Percentiles rank a stretch among this genome's conserved stretches.
Conservation (phyloP, 2,113 vertebrate genomes). For the Dromiciops gliroides region DNA sequence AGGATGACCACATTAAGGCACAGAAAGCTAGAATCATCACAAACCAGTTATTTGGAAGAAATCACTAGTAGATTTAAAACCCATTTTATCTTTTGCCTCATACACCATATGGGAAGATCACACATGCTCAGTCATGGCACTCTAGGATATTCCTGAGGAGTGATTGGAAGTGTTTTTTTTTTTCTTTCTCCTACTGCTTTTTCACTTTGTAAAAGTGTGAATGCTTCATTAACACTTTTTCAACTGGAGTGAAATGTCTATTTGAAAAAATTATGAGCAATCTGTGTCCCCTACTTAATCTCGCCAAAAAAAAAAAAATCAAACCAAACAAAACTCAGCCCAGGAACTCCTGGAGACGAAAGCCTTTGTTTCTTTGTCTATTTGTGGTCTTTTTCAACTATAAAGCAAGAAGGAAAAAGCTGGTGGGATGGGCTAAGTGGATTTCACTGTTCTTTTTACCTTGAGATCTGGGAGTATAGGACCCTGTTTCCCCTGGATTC, state of each 20-base stretch:
- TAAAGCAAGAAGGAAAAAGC: conserved; percentile 28
- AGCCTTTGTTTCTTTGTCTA: conserved; percentile 12
- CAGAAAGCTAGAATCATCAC: neutral
- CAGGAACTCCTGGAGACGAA: neutral
- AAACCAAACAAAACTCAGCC: neutral
- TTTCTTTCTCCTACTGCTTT: conserved; percentile 36
- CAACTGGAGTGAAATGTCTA: conserved; percentile 50
- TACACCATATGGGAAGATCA: neutral
- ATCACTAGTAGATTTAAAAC: conserved; percentile 4
- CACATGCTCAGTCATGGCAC: neutral
- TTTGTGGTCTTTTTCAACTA: conserved; percentile 28
- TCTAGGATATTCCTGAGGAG: conserved; percentile 36
- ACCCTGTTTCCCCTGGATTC: neutral
- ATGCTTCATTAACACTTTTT: conserved; percentile 65
- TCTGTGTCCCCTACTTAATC: conserved; percentile 43
- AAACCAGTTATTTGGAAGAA: neutral
- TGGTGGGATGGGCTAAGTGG: neutral
- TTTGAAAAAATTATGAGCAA: conserved; percentile 54
- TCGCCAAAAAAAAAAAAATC: neutral
- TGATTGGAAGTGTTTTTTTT: conserved; percentile 33
- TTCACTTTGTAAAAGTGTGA: conserved; percentile 60
- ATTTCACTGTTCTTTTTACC: neutral
- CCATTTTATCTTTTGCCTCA: conserved; percentile 26
- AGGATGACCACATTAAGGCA: conserved; percentile 13
- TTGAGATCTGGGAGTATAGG: neutral